These are phyloP conservation scores for Nycticebus coucang DNA, from an alignment of 2,113 vertebrate genomes.

Conservation along the genomic window DNA sequence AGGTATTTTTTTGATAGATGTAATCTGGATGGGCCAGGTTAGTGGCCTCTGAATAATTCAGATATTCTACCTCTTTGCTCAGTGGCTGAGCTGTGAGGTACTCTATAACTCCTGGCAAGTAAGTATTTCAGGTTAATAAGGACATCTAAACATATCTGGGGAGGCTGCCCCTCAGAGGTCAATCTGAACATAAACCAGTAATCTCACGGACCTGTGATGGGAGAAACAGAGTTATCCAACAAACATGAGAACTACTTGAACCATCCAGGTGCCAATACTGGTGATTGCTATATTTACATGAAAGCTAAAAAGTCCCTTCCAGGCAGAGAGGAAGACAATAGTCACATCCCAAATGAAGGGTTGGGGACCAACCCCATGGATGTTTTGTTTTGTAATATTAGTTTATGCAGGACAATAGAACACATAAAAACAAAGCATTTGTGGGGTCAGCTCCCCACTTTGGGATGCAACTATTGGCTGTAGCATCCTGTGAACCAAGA, in stretches of 20 bases:
- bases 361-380: too few relatives aligned
- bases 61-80: neutral
- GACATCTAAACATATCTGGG: neutral
- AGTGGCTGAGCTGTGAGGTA: neutral
- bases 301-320: neutral
- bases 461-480: too few relatives aligned
- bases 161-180: neutral
- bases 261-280: neutral
- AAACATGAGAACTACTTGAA: neutral
- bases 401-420: too few relatives aligned
- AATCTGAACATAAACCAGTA: too few relatives aligned
- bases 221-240: rapidly evolving
- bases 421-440: too few relatives aligned
- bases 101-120: neutral
- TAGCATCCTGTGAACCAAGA: neutral
- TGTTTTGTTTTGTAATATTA: too few relatives aligned
- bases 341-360: too few relatives aligned
- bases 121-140: neutral
- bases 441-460: too few relatives aligned
- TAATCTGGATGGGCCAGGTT: neutral
- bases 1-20: neutral
- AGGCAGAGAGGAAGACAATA: neutral
- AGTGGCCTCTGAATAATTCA: constrained; percentile 1
- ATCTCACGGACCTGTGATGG: too few relatives aligned
- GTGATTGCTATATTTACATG: neutral